phyloP scores from a whole-genome alignment of 1,140 invertebrate species.

The Leptopilina boulardi region DNA sequence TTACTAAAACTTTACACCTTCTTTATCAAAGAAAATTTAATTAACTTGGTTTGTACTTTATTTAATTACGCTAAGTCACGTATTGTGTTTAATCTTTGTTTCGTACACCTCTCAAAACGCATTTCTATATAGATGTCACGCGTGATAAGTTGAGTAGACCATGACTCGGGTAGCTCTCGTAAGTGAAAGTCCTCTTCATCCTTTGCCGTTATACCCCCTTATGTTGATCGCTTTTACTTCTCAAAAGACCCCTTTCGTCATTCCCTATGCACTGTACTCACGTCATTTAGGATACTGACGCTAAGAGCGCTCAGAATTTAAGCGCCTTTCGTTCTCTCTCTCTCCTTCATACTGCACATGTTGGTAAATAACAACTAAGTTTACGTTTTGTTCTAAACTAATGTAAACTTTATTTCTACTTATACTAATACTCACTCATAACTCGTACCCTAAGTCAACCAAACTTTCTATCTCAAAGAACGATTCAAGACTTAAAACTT shows the following conservation, averaged over 20 bases:
- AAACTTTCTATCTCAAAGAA: too few relatives aligned
- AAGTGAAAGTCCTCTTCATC: constrained; percentile 32
- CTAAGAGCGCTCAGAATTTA: constrained; percentile 20
- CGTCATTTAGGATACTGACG: constrained; percentile 27
- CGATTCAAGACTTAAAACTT: too few relatives aligned
- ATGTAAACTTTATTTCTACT: not conserved
- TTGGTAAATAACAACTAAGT: not conserved
- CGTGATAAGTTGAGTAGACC: constrained; percentile 42
- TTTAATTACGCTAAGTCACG: constrained; percentile 64
- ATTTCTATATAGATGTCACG: constrained; percentile 53
- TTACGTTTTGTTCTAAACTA: not conserved
- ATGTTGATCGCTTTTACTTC: constrained; percentile 9
- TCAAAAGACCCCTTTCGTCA: constrained; percentile 27
- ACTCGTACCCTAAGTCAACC: not conserved
- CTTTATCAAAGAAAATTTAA: constrained; percentile 55
- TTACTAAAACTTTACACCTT: constrained; percentile 17
- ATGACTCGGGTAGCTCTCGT: constrained; percentile 3
- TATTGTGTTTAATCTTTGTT: constrained; percentile 61
- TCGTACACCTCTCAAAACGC: constrained; percentile 58
- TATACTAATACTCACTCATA: not conserved
- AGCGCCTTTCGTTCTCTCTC: not conserved
- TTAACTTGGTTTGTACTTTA: constrained; percentile 63
- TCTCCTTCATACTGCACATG: not conserved
- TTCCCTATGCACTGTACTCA: constrained; percentile 21
- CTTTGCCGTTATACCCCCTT: constrained; percentile 16